phyloP scores from a whole-genome alignment of 2,888 invertebrate species.

The Allygus modestus region DNA sequence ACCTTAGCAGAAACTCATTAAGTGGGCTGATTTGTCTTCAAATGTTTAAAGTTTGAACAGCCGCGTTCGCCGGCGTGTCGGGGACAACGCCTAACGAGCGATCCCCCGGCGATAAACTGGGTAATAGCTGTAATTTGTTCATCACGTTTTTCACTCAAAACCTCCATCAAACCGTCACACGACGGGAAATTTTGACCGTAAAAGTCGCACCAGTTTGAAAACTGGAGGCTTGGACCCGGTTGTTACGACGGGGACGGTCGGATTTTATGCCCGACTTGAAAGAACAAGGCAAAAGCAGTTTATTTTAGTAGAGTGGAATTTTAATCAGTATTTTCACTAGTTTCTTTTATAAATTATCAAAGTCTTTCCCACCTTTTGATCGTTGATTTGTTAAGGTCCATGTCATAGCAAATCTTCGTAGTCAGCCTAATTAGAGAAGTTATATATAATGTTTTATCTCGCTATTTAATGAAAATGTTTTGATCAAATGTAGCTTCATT shows the following conservation, averaged over 20 bases:
- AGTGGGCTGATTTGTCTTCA: too few relatives aligned
- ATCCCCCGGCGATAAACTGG: slow-evolving; percentile 16
- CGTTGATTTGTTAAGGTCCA: too few relatives aligned
- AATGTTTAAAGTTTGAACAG: too few relatives aligned
- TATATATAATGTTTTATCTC: too few relatives aligned
- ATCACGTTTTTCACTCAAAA: slow-evolving; percentile 60
- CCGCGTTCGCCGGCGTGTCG: slow-evolving; percentile 16
- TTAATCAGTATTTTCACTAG: not conserved
- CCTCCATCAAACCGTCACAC: slow-evolving; percentile 56
- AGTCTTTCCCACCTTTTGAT: too few relatives aligned
- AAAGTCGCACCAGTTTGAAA: slow-evolving; percentile 58
- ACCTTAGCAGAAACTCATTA: too few relatives aligned
- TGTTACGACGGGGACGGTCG: not conserved
- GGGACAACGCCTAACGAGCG: slow-evolving; percentile 39
- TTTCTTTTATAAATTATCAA: too few relatives aligned
- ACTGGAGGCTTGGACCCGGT: slow-evolving; percentile 34
- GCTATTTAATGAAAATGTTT: too few relatives aligned
- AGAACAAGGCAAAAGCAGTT: not conserved
- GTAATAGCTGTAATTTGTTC: slow-evolving; percentile 58
- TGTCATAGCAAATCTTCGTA: too few relatives aligned
- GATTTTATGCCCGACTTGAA: not conserved
- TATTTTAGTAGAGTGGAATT: not conserved
- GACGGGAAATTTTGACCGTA: slow-evolving; percentile 37
- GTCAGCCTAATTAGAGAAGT: too few relatives aligned
- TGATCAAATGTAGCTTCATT: too few relatives aligned